phyloP scores from a whole-genome alignment of 2,113 vertebrate genomes.

The Uropsilus gracilis region DNA sequence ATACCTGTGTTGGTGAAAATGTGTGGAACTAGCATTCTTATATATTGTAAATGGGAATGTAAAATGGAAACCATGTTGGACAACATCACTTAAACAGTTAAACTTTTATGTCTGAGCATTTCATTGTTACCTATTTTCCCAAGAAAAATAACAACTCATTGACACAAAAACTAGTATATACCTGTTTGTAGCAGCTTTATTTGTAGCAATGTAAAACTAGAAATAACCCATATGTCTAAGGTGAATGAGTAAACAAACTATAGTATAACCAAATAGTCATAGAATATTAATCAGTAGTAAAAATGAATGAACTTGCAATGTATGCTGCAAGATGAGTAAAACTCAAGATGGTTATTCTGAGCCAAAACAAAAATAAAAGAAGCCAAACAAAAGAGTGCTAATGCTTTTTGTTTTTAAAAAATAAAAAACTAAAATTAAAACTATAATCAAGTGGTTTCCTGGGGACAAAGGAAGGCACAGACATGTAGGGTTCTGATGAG shows the following conservation, averaged over 20 bases:
- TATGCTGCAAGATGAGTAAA: neutral
- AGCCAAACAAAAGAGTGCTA: neutral
- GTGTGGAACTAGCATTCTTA: neutral
- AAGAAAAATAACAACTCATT: neutral
- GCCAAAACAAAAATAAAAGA: too few relatives aligned
- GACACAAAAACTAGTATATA: neutral
- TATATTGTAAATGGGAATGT: neutral
- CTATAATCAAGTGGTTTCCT: neutral
- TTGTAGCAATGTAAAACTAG: neutral
- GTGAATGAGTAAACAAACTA: neutral
- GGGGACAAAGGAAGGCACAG: neutral
- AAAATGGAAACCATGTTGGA: neutral
- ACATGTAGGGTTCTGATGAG: neutral
- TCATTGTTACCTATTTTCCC: neutral
- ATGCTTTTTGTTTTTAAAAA: neutral
- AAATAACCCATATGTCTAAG: neutral
- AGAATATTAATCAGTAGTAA: neutral
- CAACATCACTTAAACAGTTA: neutral
- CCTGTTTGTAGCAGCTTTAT: neutral
- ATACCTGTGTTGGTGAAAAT: neutral
- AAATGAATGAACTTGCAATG: neutral
- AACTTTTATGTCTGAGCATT: neutral
- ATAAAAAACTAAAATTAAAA: neutral
- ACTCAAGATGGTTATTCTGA: neutral
- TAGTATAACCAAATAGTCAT: neutral